A percentile compares a stretch with the other conserved stretches of the same genome.
phyloP scores from a whole-genome alignment of 2,888 invertebrate species.

The Brachynemurus nebulosus region DNA sequence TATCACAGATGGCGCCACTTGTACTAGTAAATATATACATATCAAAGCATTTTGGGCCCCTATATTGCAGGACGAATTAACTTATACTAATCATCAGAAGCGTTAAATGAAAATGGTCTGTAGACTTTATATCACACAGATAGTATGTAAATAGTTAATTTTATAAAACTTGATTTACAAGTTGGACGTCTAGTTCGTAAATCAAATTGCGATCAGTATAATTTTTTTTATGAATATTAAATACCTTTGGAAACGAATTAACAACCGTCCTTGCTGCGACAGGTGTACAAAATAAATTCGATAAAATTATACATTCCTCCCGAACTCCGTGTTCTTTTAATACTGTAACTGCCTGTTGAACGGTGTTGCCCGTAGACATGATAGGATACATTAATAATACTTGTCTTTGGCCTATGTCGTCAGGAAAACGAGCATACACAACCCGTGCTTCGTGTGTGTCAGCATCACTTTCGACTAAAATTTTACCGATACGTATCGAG shows the following conservation, averaged over 20 bases:
- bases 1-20: too few species aligned
- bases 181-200: too few species aligned
- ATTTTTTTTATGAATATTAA: too few species aligned
- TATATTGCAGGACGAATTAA: too few species aligned
- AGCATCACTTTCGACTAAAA: conserved; percentile 89
- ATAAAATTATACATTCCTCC: conserved; percentile 90
- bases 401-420: conserved; percentile 77
- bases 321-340: conserved; percentile 86
- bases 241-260: conserved; percentile 64
- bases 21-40: too few species aligned
- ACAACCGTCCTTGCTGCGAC: conserved; percentile 73
- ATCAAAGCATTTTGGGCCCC: too few species aligned
- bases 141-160: too few species aligned
- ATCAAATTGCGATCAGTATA: too few species aligned
- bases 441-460: conserved; percentile 95
- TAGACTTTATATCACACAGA: too few species aligned
- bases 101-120: too few species aligned
- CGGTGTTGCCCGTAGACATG: conserved; percentile 97
- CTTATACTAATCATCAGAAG: too few species aligned
- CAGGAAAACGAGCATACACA: conserved; percentile 94
- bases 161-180: too few species aligned
- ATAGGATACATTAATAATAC: conserved; percentile 97
- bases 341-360: conserved; percentile 83
- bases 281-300: conserved; percentile 95
- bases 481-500: conserved; percentile 96